Evolutionary conservation across 2,888 invertebrate species (phyloP), one percentile per base, ranked within the genome.

Genomic region (Callyntrura sp.): DNA sequence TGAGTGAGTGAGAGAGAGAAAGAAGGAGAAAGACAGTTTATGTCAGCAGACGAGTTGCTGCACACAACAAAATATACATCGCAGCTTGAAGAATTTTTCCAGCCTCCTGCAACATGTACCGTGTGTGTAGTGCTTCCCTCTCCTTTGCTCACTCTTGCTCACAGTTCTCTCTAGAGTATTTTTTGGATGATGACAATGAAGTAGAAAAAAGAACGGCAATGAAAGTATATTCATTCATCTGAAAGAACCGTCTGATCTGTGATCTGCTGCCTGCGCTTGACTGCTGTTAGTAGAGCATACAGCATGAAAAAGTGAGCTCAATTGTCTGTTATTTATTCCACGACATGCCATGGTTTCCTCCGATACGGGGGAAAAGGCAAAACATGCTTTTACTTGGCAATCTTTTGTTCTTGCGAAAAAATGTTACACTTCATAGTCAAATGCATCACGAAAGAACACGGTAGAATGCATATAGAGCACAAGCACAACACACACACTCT

Each of bases 221-320:
- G 48, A 68, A 85, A 87, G 68, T 81, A 81, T 81, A 87, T 68
- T 81, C 68, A 81, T 87, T 87, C 87, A 87, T 68, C 70, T 65
- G 87, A 87, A 51, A 87, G 81, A 87, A 87, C 48, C 28, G 68
- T 70, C 81, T 87, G 87, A 81, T 87, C 87, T 87, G 76, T 51
- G 76, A 76, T 73, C 73, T 76, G 76, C 25, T 76, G 76, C 76
- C 76, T 76, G 76, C 51, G 81, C 87, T 87, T 70, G 68, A 81
- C 87, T 87, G 81, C 57, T 68, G 79, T 12, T 62, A 25, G 25
- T 62, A 25, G 3, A 48, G 12, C 48, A 48, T 14, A 76, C 76
- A 73, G 45, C 20, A 73, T 9, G 45, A 45, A 17, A 35, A 35
- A 6, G 6, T 73, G 70, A 73, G 70, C 45, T 43, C 8, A 45